These are phyloP conservation scores for Cataglyphis rosenhaueri DNA, from an alignment of 2,888 invertebrate species.

Conservation along the genomic window DNA sequence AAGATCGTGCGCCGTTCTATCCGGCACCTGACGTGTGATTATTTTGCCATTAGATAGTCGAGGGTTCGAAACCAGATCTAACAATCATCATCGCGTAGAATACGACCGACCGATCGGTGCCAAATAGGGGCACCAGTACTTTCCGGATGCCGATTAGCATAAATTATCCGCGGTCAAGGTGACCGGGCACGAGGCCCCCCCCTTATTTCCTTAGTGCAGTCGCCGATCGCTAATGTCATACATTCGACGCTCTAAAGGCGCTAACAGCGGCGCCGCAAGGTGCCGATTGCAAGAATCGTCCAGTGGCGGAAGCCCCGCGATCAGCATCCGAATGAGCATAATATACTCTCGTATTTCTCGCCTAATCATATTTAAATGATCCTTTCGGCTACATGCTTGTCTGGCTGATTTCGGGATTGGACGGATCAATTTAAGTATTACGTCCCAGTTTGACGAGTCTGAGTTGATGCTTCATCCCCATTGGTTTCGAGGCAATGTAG, in stretches of 20 bases:
- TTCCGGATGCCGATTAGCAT: slow-evolving; percentile 79
- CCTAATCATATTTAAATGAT: slow-evolving; percentile 63
- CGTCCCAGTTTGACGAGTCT: slow-evolving; percentile 26
- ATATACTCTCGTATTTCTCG: slow-evolving; percentile 54
- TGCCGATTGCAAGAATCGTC: slow-evolving; percentile 51
- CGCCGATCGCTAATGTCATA: slow-evolving; percentile 78
- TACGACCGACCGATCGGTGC: slow-evolving; percentile 60
- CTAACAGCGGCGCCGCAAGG: slow-evolving; percentile 79
- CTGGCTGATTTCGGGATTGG: neutral
- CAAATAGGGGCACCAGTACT: slow-evolving; percentile 71
- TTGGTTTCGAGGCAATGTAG: neutral
- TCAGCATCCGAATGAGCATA: slow-evolving; percentile 47
- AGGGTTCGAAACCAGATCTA: slow-evolving; percentile 73
- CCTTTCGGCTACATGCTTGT: neutral
- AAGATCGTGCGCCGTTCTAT: slow-evolving; percentile 15
- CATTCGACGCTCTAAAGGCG: slow-evolving; percentile 77
- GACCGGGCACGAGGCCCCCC: slow-evolving; percentile 65
- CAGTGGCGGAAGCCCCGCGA: slow-evolving; percentile 32
- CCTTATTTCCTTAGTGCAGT: slow-evolving; percentile 73
- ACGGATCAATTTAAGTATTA: slow-evolving; percentile 51
- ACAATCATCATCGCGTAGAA: slow-evolving; percentile 72
- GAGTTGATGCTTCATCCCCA: neutral
- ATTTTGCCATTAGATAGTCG: slow-evolving; percentile 70
- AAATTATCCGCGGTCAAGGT: slow-evolving; percentile 78
- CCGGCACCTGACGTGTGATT: slow-evolving; percentile 50